phyloP scores from a whole-genome alignment of 2,797 vertebrate genomes.

The Arctocebus calabarensis region DNA sequence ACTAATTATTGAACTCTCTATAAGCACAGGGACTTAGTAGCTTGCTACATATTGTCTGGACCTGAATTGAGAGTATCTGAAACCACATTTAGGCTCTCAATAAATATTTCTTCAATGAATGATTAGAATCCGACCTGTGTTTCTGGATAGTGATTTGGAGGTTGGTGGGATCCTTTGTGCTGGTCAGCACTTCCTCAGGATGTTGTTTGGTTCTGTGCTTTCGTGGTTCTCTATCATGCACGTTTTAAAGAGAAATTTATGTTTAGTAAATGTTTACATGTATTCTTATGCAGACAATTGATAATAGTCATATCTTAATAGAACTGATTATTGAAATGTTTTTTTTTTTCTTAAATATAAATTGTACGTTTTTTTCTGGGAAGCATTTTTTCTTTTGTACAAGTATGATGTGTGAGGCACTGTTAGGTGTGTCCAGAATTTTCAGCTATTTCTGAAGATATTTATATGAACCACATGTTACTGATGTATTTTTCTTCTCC shows the following conservation, averaged over 20 bases:
- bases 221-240: slow-evolving; percentile 73
- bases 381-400: too few relatives aligned
- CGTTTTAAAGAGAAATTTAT: slow-evolving; percentile 90
- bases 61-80: background rate
- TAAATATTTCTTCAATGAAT: background rate
- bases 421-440: background rate
- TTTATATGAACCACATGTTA: slow-evolving; percentile 86
- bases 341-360: slow-evolving; percentile 85
- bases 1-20: background rate
- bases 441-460: slow-evolving; percentile 88
- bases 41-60: background rate
- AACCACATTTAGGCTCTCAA: too few relatives aligned
- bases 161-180: slow-evolving; percentile 77
- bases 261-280: slow-evolving; percentile 93
- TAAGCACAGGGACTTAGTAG: background rate
- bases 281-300: slow-evolving; percentile 94
- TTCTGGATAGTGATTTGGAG: slow-evolving; percentile 64
- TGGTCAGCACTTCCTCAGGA: slow-evolving; percentile 79
- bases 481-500: slow-evolving; percentile 87
- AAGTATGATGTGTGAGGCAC: slow-evolving; percentile 88
- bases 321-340: slow-evolving; percentile 87
- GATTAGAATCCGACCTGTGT: slow-evolving; percentile 67
- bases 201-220: slow-evolving; percentile 81
- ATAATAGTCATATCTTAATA: slow-evolving; percentile 89
- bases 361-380: slow-evolving; percentile 84